Conservation (phyloP, 2,888 invertebrate genomes). For the Deilephila porcellus region DNA sequence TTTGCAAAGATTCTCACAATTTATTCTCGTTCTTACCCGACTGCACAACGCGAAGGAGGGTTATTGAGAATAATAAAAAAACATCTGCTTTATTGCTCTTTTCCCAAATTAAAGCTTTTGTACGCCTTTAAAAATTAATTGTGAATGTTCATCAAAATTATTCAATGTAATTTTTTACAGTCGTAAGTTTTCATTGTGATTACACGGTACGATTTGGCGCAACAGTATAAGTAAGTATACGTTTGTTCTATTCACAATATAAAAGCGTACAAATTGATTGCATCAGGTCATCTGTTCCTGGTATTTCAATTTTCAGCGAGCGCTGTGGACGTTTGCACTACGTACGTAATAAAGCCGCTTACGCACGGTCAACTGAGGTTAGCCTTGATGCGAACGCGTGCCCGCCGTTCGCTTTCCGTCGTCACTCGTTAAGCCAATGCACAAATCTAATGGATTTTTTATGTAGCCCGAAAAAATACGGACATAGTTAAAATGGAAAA, state of each 20-base stretch:
- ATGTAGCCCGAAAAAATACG: constrained; percentile 65
- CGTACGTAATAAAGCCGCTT: constrained; percentile 66
- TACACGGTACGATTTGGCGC: not conserved
- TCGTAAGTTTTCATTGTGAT: not conserved
- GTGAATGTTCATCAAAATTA: constrained; percentile 21
- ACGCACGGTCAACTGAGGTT: constrained; percentile 64
- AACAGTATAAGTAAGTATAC: not conserved
- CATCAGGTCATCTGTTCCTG: constrained; percentile 16
- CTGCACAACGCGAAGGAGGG: constrained; percentile 66
- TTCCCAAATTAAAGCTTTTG: constrained; percentile 67
- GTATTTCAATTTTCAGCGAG: constrained; percentile 17
- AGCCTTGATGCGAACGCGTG: constrained; percentile 37
- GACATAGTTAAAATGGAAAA: constrained; percentile 68
- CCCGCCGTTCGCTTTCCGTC: constrained; percentile 40
- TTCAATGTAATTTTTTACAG: not conserved
- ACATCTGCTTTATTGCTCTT: constrained; percentile 66
- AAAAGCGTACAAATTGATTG: constrained; percentile 1
- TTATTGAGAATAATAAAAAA: constrained; percentile 75
- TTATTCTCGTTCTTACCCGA: constrained; percentile 81
- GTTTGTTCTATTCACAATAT: not conserved
- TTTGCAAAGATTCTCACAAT: constrained; percentile 83
- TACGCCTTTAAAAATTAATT: constrained; percentile 50
- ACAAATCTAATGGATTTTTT: constrained; percentile 78
- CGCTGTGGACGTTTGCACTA: too few species aligned
- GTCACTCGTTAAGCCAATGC: constrained; percentile 61